Conservation (phyloP, 2,888 invertebrate genomes). For the Drosophila pseudotakahashii region DNA sequence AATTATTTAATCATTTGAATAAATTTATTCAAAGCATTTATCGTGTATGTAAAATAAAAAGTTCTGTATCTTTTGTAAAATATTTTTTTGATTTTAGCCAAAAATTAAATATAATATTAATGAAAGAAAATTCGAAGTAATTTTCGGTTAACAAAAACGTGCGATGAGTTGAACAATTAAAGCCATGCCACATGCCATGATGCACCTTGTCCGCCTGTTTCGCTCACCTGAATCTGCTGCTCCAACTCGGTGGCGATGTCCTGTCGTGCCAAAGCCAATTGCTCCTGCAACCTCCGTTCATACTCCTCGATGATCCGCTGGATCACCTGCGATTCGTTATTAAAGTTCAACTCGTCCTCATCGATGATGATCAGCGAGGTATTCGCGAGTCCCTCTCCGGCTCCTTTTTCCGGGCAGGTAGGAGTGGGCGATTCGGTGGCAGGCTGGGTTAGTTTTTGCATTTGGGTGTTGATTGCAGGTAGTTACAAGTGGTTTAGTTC, state of each 20-base stretch:
- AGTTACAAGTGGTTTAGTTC: conserved; percentile 43
- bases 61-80: no score
- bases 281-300: conserved; percentile 86
- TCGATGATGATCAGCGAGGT: conserved; percentile 82
- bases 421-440: conserved; percentile 24
- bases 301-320: conserved; percentile 84
- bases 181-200: conserved; percentile 16
- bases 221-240: conserved; percentile 90
- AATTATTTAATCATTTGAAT: no score
- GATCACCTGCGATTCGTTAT: conserved; percentile 83
- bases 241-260: conserved; percentile 89
- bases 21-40: no score
- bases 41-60: no score
- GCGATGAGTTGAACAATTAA: conserved; percentile 21
- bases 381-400: conserved; percentile 53
- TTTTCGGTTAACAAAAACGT: conserved; percentile 10
- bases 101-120: no score
- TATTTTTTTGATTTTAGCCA: no score
- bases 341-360: conserved; percentile 81
- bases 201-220: not conserved
- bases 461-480: conserved; percentile 53
- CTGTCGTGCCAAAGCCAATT: conserved; percentile 87
- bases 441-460: conserved; percentile 54
- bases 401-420: conserved; percentile 20
- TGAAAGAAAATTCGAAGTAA: no score